Evolutionary conservation across 2,113 vertebrate species (phyloP), one percentile per base, ranked within the genome.

Genomic region (Raja brachyura): DNA sequence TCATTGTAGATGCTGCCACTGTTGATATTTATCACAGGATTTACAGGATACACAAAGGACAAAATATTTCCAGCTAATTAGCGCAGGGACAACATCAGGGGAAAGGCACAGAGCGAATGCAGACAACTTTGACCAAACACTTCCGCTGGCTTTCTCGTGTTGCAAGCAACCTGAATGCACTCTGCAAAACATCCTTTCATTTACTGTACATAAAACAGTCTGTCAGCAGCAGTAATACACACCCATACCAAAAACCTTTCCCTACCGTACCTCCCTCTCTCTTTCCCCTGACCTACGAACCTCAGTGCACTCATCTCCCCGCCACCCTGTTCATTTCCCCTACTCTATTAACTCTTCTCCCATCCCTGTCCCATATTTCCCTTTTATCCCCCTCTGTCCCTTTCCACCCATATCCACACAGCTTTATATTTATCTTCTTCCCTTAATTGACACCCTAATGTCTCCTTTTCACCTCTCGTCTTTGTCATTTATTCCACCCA

Each of bases 41-140:
- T 88, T 31, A 31, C 59, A 63, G 59, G 83, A 88, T 88, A 88
- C 61, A 13, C 22, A n/a, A 63, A 88, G 83, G 61, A 48, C 56
- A 88, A 88, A 88, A 88, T 88, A 88, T 63, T n/a, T 63, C 59
- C 14, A 88, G 61, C 8, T 88, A 88, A 88, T 61, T 59, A 88
- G n/a, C n/a, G 48, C 16, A 63, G 6, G 31, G 59, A 22, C 13
- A 85, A 59, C 81, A 85, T 22, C 10, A 25, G 48, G 63, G 81
- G 56, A 83, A 83, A 83, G 56, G 79, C 39, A 85, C 28, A 11
- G 56, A 85, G 56, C 54, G 59, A 54, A 85, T 59, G 56, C 28
- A 31, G 31, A 88, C 59, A 31, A 88, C 3, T 88, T 88, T 6
- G 59, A 63, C 61, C 10, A 88, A 73, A 88, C 59, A 88, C 13